phyloP scores from a whole-genome alignment of 2,888 invertebrate species.

The Eupelmus urozonus region DNA sequence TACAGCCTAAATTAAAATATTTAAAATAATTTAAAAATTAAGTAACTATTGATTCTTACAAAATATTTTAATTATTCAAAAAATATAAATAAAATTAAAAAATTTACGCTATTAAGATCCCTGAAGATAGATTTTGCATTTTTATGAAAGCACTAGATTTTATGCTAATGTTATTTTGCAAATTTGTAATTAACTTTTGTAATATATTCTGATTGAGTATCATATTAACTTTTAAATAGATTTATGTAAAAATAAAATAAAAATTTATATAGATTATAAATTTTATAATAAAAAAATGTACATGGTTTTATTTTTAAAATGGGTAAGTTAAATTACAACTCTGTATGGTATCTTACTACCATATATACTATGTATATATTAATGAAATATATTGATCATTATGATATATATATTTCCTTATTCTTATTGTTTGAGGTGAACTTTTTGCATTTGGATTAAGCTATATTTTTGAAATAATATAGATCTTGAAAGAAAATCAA shows the following conservation, averaged over 20 bases:
- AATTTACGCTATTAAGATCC: too few species aligned
- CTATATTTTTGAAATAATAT: neutral
- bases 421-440: conserved; percentile 21
- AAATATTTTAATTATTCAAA: too few species aligned
- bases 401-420: conserved; percentile 2
- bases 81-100: too few species aligned
- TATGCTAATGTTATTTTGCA: too few species aligned
- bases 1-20: too few species aligned
- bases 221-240: conserved; percentile 3
- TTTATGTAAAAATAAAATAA: conserved; percentile 23
- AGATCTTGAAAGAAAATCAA: neutral
- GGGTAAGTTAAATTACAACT: neutral
- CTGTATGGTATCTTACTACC: too few species aligned
- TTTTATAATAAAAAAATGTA: conserved; percentile 12
- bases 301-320: conserved; percentile 6
- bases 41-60: too few species aligned
- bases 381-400: neutral
- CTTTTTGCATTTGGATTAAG: conserved; percentile 25
- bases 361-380: conserved; percentile 11
- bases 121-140: too few species aligned
- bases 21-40: too few species aligned
- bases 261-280: conserved; percentile 27
- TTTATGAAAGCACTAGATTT: too few species aligned
- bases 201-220: neutral
- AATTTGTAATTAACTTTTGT: too few species aligned